Base-by-base conservation (phyloP, 1,140 invertebrate species). In the Trachymyrmex cornetzi region DNA sequence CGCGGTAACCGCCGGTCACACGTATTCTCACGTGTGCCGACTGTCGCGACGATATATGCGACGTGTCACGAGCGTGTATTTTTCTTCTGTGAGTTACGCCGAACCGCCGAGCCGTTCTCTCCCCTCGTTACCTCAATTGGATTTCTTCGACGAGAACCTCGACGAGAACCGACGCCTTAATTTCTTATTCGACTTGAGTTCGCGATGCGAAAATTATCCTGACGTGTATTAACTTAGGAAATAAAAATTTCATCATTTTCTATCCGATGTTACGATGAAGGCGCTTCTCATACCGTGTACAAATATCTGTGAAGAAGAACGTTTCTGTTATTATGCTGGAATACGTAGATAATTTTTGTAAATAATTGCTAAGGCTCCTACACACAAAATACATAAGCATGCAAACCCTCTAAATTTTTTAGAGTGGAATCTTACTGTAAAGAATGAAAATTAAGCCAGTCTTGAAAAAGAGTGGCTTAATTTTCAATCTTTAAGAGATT, bases 1-100 rank as follows among this genome's bases (percentile, higher is more conserved):
- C 82, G 57, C 66, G 67, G 61, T 88, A 89, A 87, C 64, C 71
- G 87, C 77, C 85, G 87, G 88, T 87, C 85, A 80, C 74, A 89
- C 85, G 77, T 82, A 89, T 84, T 89, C 87, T 87, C 84, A 24
- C 63, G 74, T 89, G 88, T 87, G 48, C 24, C 27, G 34, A 67
- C 64, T 59, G 55, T 34, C 64, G 38, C 69, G 69, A 64, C 88
- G 77, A 89, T 86, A 79, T 87, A 84, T 48, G 38, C 16, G 77
- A 63, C 55, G 44, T 55, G 85, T 87, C 85, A 61, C 71, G 64
- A 74, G 72, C 71, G 77, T 89, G 74, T 79, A 87, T 85, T 79
- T 75, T 84, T 74, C 38, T 74, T 48, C 5, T 6, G 50, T 19
- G 24, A 82, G 16, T 48, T 48, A 24, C 66, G 9, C 22, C 57